Base-by-base conservation (phyloP, 2,113 vertebrate genomes). In the Equus quagga region DNA sequence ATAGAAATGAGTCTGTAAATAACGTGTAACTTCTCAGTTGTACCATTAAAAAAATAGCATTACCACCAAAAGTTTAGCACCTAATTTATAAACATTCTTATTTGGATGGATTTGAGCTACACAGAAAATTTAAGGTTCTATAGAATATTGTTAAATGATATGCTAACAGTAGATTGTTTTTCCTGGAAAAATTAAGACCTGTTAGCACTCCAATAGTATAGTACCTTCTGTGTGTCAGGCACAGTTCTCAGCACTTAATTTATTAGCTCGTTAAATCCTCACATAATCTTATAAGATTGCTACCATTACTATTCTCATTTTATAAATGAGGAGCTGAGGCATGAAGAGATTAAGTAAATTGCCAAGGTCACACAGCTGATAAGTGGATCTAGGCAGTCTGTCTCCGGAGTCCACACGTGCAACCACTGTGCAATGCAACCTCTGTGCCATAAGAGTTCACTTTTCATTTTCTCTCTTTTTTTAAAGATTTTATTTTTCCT, bases 11-110 rank as follows among this genome's bases (percentile, higher is more conserved):
- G 19, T 79, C 31, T 95, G 9, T 36, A 78, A 89, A 90, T 24
- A 51, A 65, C 8, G 65, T 58, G 9, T 51, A 69, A 62, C 72
- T 95, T 97, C 51, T 89, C 13, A 75, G 36, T 49, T 89, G 8
- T 28, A 73, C 19, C 17, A 23, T 73, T 95, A 72, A 79, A 44
- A 89, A 87, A 87, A 82, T 8, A 81, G 51, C 26, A 86, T 54
- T 60, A 62, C 18, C 26, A 87, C 19, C 21, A 28, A 94, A 82
- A 67, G 19, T 49, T 92, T 41, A 56, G 67, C 62, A 60, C 5
- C 36, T 95, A 95, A 83, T 89, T 67, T 93, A 83, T 69, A 95
- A 93, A 89, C 14, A 75, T 41, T 56, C 31, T 89, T 82, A 81
- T 36, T 80, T 88, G 19, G 60, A 93, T 91, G 56, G 14, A 84